Conservation (phyloP, 35 echinoderm and acorn worm genomes). For the Anneissia japonica region DNA sequence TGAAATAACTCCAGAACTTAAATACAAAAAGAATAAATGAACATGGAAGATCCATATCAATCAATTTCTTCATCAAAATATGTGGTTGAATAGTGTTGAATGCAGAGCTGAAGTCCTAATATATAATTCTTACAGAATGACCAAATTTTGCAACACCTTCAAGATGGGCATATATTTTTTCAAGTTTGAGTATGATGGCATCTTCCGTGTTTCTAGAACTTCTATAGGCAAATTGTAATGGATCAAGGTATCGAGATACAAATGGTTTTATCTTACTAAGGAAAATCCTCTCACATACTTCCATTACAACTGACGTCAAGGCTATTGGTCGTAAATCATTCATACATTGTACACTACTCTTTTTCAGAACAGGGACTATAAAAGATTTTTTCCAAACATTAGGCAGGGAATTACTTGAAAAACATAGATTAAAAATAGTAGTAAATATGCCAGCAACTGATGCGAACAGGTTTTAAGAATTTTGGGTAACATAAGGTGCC, state of each 20-base stretch:
- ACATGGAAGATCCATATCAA: background rate
- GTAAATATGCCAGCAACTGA: too few relatives aligned
- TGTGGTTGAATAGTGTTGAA: constrained; percentile 31
- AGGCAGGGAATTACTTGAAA: too few relatives aligned
- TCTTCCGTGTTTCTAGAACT: constrained; percentile 6
- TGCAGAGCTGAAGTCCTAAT: constrained; percentile 9
- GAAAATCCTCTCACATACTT: constrained; percentile 13
- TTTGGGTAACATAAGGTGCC: too few relatives aligned
- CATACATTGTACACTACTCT: background rate
- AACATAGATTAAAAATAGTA: background rate
- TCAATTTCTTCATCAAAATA: background rate
- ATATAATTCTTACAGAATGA: background rate
- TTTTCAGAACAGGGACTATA: too few relatives aligned
- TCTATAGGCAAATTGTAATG: constrained; percentile 15
- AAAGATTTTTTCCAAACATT: too few relatives aligned
- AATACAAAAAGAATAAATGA: too few relatives aligned
- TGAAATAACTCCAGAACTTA: too few relatives aligned
- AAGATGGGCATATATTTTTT: constrained; percentile 5
- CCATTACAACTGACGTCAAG: background rate
- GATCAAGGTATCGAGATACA: background rate
- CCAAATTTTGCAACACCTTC: background rate
- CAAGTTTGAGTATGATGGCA: background rate
- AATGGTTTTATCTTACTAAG: background rate
- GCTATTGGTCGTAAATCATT: constrained; percentile 3
- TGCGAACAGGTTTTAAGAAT: too few relatives aligned